Evolutionary conservation across 2,797 vertebrate species (phyloP), one percentile per base, ranked within the genome.

Genomic region (Danio choprae): DNA sequence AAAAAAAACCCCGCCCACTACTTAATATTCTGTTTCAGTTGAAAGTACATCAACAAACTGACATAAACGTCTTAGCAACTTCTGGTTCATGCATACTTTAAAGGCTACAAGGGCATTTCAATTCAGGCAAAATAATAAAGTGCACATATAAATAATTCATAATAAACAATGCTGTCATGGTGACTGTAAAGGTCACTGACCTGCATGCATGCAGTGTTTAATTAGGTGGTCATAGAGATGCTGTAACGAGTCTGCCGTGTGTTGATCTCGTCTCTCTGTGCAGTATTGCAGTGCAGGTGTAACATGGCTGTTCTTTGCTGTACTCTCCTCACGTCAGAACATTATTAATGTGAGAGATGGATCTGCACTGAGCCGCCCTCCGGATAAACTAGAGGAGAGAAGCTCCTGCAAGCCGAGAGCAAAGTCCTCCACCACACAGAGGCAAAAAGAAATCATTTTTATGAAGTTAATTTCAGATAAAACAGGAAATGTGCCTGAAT

Each of bases 301-400:
- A 74, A 68, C 12, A 1, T 72, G 11, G 8, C 55, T 74, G 68
- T 81, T 71, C 62, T 76, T 80, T 55, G 60, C 76, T 67, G 40
- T 62, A 72, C 64, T 74, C 67, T 85, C 29, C 55, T 80, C 60
- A 74, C 18, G 50, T 82, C 73, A 82, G 77, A 51, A 60, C 38
- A 62, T 80, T 81, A 78, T 65, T 83, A 81, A 83, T 80, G 44
- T 77, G 72, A 78, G n/a, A 46, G 80, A 81, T 78, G 74, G 74
- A 77, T 81, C 62, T 38, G 51, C 63, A 18, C 53, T 68, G 63
- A 58, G 63, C 63, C 0, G 7, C 63, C 63, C 22, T 7, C 75
- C 58, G 53, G 16, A 46, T 67, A 58, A 58, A 56, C 51, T 29
- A 5, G 16, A 46, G 74, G 15, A 58, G 74, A 58, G 40, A 56